Percentiles rank a stretch among this genome's conserved stretches.
These are phyloP conservation scores for Pantelozetes paolii DNA, from an alignment of 2,888 invertebrate species.

Conservation along the genomic window DNA sequence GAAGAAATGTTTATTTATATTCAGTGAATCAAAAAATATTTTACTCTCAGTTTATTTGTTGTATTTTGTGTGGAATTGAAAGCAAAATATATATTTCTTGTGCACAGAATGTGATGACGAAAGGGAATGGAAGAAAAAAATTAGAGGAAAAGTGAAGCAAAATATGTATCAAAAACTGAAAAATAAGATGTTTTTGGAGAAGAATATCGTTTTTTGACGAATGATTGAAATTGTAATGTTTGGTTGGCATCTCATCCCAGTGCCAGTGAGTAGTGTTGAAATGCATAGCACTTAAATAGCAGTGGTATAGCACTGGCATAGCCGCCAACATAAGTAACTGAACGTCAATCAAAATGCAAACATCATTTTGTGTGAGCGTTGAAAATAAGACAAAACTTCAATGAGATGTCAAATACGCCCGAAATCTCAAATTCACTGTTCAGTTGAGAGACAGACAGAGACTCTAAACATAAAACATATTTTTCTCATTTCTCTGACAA, in stretches of 20 bases:
- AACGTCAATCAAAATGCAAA: constrained; percentile 22
- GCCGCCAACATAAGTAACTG: constrained; percentile 27
- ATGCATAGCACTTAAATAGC: constrained; percentile 16
- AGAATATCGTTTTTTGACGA: constrained; percentile 21
- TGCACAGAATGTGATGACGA: constrained; percentile 14
- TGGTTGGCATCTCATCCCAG: constrained; percentile 7
- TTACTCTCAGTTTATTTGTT: neutral
- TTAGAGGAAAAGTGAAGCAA: neutral
- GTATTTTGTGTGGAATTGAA: neutral
- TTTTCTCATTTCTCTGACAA: no score
- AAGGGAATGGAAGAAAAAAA: neutral
- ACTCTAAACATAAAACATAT: no score
- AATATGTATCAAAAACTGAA: no score
- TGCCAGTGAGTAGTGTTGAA: neutral
- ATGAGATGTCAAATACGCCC: constrained; percentile 1
- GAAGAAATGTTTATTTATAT: neutral
- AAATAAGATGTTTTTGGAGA: constrained; percentile 12
- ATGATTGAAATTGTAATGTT: constrained; percentile 25
- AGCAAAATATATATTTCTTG: neutral
- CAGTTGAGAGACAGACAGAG: neutral
- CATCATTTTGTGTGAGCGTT: constrained; percentile 10
- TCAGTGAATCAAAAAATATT: no score
- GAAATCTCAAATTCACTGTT: neutral
- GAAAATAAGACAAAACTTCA: constrained; percentile 27
- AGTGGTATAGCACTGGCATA: neutral